Base-by-base conservation (phyloP, 2,797 vertebrate species). In the Chaetophractus vellerosus region DNA sequence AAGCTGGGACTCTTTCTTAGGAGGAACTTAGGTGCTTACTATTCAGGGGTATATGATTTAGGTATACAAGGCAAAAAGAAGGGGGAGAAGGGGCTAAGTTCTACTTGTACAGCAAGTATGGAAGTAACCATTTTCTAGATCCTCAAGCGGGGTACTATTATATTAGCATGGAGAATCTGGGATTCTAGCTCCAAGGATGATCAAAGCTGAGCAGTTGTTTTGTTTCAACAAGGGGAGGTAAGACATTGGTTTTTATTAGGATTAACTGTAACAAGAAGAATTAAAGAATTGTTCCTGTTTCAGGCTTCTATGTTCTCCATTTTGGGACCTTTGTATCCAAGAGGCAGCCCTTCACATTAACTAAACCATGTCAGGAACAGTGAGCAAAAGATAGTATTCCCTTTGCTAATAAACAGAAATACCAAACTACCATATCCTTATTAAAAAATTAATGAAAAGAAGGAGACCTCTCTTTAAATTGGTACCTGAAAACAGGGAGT, bases 361-460 rank as follows among this genome's bases (percentile, higher is more conserved):
- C 4, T 38, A 38, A 38, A 38, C 38, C 38, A 38, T 38, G 38
- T 38, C 38, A 38, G 38, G 38, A 38, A 38, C 38, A 38, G 38
- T 6, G 6, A 38, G 38, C 38, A 38, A 38, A 38, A 38, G 38
- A 38, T 38, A 38, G 38, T 6, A 38, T 38, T 38, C 6, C 38
- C 38, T 6, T 38, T 38, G 38, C 38, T 38, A 38, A 38, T 4
- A 38, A 38, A 38, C 38, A 38, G 38, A 38, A 38, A 38, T 38
- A 38, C 38, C 38, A 38, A 38, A 69, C 55, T 38, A 75, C 24
- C 12, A 41, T 57, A 74, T 48, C 16, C 19, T 85, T 91, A 76
- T 90, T 89, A 84, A 88, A 88, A 82, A 74, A 89, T 66, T 85
- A 91, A 71, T 16, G 19, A 63, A 63, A 81, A 16, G 1, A 55